Conservation (phyloP, 2,888 invertebrate genomes). For the Scaptomyza flava region DNA sequence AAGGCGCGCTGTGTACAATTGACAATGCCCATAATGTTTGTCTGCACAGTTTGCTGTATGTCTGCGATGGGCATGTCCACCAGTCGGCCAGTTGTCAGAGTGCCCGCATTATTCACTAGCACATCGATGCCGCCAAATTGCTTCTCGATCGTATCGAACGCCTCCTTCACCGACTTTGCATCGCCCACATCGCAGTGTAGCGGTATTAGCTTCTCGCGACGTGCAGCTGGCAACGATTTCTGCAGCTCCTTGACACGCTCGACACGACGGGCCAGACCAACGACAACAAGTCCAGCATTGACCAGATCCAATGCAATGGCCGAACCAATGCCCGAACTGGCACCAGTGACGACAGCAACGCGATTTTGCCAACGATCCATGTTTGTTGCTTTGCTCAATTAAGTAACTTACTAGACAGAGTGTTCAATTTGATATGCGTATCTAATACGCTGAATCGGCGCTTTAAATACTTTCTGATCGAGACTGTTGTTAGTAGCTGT, state of each 20-base stretch:
- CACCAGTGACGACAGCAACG: slow-evolving; percentile 88
- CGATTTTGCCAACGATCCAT: slow-evolving; percentile 87
- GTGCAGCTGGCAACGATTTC: slow-evolving; percentile 50
- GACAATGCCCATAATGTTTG: slow-evolving; percentile 85
- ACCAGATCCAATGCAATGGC: slow-evolving; percentile 84
- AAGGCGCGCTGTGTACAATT: slow-evolving; percentile 85
- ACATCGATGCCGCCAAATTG: slow-evolving; percentile 86
- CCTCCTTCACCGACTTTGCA: slow-evolving; percentile 85
- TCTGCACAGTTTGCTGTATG: slow-evolving; percentile 82
- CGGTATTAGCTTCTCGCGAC: slow-evolving; percentile 66
- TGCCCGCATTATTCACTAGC: slow-evolving; percentile 87
- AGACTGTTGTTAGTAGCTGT: not conserved
- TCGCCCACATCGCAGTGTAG: slow-evolving; percentile 85
- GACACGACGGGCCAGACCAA: slow-evolving; percentile 85
- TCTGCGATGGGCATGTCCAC: slow-evolving; percentile 55
- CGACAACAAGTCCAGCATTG: slow-evolving; percentile 85
- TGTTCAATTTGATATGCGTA: slow-evolving; percentile 4
- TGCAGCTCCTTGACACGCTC: slow-evolving; percentile 83
- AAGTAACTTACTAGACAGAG: not conserved
- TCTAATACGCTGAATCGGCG: not conserved
- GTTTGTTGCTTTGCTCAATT: not conserved
- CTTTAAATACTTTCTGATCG: slow-evolving; percentile 15
- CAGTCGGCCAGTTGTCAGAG: slow-evolving; percentile 69
- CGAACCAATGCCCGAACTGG: slow-evolving; percentile 87
- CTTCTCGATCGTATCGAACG: slow-evolving; percentile 85